Evolutionary conservation across 2,797 vertebrate genomes (phyloP), one percentile per base, ranked within the genome.

Genomic region (Etheostoma nigrum): DNA sequence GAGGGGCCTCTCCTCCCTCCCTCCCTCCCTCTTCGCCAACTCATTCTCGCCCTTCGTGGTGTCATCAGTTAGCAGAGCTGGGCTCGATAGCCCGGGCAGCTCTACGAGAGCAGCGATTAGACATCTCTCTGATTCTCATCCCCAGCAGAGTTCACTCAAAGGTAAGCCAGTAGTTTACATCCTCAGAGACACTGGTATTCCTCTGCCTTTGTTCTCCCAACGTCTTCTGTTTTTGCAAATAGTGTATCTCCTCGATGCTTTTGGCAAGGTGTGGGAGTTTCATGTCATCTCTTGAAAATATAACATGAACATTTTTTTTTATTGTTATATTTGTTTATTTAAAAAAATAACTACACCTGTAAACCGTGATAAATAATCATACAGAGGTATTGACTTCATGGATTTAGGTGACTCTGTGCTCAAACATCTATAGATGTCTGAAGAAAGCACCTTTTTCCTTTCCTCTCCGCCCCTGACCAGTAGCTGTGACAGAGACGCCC

Each of bases 141-240:
- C 94, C 90, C 92, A 88, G 88, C 92, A 91, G 91, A 93, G 93
- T 95, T 95, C 94, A 95, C 83, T 74, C 87, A 92, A 83, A 95
- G 93, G 94, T 95, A 93, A 93, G 80, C 78, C 83, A 74, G 88
- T 87, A 91, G 88, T 89, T 88, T 86, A 72, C 85, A 75, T 89
- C 92, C 89, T 86, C 64, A 40, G 88, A 92, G 89, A 88, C 86
- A 16, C 76, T 68, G 54, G 62, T 72, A 86, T 89, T 83, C 76
- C 70, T 72, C 69, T 69, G 72, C 76, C 87, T 93, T 94, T 94
- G 85, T 93, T 92, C 93, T 92, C 55, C 5, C 36, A 40, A 11
- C 10, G 7, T 83, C 82, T 87, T 85, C 82, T 83, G 74, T 79
- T 84, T 84, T 87, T 78, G 78, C 80, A 83, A 78, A 86, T 74